Conservation (phyloP, 2,888 invertebrate genomes). For the Encarsia formosa region DNA sequence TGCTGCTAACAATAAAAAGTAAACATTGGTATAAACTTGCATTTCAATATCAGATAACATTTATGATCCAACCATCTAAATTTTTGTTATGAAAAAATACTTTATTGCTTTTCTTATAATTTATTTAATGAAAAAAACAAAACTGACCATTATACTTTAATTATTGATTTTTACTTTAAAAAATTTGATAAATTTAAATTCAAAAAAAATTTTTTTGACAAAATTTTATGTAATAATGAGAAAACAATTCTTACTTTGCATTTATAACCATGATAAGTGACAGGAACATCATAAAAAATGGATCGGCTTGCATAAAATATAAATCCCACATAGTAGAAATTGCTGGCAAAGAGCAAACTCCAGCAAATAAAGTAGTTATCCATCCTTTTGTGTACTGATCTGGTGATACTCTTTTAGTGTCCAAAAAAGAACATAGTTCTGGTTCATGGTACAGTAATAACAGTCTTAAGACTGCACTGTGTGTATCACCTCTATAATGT, state of each 20-base stretch:
- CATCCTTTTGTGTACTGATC: constrained; percentile 85
- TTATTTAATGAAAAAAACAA: too few relatives aligned
- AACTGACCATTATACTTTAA: too few relatives aligned
- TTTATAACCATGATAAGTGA: constrained; percentile 93
- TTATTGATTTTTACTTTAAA: too few relatives aligned
- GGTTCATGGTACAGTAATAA: constrained; percentile 96
- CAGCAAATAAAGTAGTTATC: constrained; percentile 88
- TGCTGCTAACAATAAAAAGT: too few relatives aligned
- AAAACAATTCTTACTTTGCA: constrained; percentile 62
- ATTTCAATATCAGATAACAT: too few relatives aligned
- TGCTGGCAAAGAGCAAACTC: constrained; percentile 79
- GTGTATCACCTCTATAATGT: constrained; percentile 51
- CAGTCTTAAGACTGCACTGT: constrained; percentile 59
- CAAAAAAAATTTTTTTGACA: too few relatives aligned
- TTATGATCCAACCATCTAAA: too few relatives aligned
- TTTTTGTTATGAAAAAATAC: too few relatives aligned
- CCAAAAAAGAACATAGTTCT: constrained; percentile 91
- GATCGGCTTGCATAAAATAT: constrained; percentile 93
- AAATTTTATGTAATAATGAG: neutral
- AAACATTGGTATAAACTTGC: too few relatives aligned
- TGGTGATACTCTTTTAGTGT: constrained; percentile 89
- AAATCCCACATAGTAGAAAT: constrained; percentile 94
- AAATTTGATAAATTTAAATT: too few relatives aligned
- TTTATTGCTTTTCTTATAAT: too few relatives aligned
- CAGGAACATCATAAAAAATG: constrained; percentile 93